Conservation (phyloP, 2,113 vertebrate species). For the Lepus europaeus region DNA sequence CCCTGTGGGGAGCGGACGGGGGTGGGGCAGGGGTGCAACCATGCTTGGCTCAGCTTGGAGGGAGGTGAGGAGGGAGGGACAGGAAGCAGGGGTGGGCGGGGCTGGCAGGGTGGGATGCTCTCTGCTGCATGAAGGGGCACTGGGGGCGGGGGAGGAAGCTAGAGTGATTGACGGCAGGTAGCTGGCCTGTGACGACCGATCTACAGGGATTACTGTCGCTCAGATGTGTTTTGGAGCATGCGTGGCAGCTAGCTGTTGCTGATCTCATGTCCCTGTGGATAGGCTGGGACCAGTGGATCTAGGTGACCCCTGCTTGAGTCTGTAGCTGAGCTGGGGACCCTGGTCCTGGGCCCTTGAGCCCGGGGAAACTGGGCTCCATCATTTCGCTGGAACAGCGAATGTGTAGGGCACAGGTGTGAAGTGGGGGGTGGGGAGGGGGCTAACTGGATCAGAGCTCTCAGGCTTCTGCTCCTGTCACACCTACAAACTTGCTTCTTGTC, state of each 20-base stretch:
- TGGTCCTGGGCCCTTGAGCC: neutral
- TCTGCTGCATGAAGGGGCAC: too few relatives aligned
- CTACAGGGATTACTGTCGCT: neutral
- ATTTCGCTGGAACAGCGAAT: neutral
- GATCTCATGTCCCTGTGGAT: neutral
- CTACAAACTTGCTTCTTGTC: neutral
- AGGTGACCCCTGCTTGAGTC: neutral
- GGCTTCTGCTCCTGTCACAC: neutral
- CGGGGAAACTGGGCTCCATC: fast-evolving
- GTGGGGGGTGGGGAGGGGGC: neutral
- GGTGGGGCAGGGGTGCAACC: too few relatives aligned
- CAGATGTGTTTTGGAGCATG: neutral
- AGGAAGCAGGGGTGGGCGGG: too few relatives aligned
- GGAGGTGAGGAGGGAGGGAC: too few relatives aligned
- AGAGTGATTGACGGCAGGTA: too few relatives aligned
- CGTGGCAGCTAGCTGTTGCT: neutral
- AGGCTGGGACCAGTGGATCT: neutral
- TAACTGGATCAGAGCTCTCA: fast-evolving
- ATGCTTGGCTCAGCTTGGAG: too few relatives aligned
- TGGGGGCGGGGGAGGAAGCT: too few relatives aligned
- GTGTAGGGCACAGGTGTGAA: too few relatives aligned
- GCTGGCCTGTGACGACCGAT: neutral
- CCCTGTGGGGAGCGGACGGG: too few relatives aligned
- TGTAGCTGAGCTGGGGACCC: neutral
- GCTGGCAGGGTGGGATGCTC: too few relatives aligned